phyloP scores from a whole-genome alignment of 2,797 vertebrate genomes.

The Intellagama lesueurii region DNA sequence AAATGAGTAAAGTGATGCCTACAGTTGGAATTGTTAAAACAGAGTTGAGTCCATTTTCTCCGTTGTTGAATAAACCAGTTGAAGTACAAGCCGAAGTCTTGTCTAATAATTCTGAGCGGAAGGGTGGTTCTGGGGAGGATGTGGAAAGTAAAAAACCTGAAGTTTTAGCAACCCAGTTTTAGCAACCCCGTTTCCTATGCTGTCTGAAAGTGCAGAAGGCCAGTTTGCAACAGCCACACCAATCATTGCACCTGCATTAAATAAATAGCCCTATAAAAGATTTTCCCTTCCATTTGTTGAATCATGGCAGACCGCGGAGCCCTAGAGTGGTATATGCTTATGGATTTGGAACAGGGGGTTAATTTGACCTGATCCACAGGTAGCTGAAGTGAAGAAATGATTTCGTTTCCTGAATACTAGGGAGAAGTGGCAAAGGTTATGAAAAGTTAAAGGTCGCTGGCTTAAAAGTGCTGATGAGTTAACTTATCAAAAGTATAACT shows the following conservation, averaged over 20 bases:
- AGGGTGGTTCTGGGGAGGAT: too few relatives aligned
- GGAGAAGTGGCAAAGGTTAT: background rate
- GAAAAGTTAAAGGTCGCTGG: slow-evolving; percentile 39
- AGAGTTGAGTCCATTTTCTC: too few relatives aligned
- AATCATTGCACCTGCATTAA: background rate
- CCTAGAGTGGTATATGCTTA: background rate
- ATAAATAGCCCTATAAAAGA: background rate
- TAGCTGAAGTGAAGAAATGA: slow-evolving; percentile 52
- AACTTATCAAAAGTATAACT: background rate
- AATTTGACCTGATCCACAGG: background rate
- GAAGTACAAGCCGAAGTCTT: too few relatives aligned
- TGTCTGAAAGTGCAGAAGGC: background rate
- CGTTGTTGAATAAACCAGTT: too few relatives aligned
- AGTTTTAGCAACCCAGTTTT: background rate
- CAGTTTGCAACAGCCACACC: background rate
- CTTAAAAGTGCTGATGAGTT: slow-evolving; percentile 63
- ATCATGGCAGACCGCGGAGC: background rate
- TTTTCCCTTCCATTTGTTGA: background rate
- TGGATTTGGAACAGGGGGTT: background rate
- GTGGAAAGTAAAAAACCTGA: too few relatives aligned
- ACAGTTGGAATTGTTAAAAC: too few relatives aligned
- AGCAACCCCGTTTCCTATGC: background rate
- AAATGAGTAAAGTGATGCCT: too few relatives aligned
- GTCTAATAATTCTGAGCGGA: too few relatives aligned
- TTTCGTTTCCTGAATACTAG: slow-evolving; percentile 34